A percentile compares a stretch with the other conserved stretches of the same genome.
These are phyloP conservation scores for Brotula barbata DNA, from an alignment of 2,797 vertebrate species.

Conservation along the genomic window DNA sequence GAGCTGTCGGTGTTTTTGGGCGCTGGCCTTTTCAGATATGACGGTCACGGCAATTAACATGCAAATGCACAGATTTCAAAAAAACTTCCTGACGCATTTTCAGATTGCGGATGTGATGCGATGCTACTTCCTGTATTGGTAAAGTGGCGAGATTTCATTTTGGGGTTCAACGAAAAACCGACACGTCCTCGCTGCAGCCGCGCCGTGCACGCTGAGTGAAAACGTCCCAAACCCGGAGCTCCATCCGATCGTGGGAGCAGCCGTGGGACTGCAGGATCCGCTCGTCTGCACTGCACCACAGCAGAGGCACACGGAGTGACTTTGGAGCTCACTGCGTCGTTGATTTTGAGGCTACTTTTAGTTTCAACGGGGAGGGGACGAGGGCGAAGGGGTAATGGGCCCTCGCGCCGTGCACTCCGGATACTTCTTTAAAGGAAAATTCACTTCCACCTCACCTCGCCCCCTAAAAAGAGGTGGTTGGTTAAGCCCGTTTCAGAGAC, in stretches of 20 bases:
- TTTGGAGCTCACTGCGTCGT: slow-evolving; percentile 11
- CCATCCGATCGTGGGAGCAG: slow-evolving; percentile 10
- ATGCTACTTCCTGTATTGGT: no score
- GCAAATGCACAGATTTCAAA: no score
- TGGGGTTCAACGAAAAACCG: no score
- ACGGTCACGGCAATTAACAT: no score
- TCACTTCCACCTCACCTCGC: slow-evolving; percentile 16
- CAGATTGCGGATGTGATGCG: no score
- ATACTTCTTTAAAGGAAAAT: slow-evolving; percentile 35
- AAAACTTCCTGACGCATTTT: no score
- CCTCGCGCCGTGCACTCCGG: slow-evolving; percentile 2
- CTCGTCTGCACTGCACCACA: slow-evolving; percentile 23
- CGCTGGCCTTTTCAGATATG: background rate
- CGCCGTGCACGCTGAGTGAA: no score
- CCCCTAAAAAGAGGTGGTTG: slow-evolving; percentile 46
- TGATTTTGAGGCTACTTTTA: slow-evolving; percentile 41
- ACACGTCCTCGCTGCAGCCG: no score
- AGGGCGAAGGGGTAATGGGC: slow-evolving; percentile 24
- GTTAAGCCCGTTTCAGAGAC: slow-evolving; percentile 71
- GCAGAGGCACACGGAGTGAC: slow-evolving; percentile 32
- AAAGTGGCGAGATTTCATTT: no score
- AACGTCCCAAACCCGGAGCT: slow-evolving; percentile 6
- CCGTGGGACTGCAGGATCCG: slow-evolving; percentile 19
- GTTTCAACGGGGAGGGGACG: slow-evolving; percentile 13
- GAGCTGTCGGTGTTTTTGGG: background rate